A percentile compares a stretch with the other conserved stretches of the same genome.
phyloP scores from a whole-genome alignment of 92 coral and sea anemone species.

The Hydrozoanthus gracilis region DNA sequence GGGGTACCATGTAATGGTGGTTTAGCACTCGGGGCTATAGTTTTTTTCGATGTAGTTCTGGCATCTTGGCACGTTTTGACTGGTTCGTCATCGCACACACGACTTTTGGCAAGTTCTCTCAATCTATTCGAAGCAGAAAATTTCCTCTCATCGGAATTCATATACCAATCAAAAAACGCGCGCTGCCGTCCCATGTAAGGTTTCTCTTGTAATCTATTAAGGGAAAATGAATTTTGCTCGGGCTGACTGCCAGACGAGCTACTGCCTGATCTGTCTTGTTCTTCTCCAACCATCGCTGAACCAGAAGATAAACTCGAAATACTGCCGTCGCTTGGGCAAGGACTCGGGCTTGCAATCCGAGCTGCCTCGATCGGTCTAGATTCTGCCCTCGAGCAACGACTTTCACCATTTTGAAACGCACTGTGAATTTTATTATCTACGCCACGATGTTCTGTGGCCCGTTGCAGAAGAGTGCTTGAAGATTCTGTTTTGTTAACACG shows the following conservation, averaged over 20 bases:
- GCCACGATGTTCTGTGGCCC: background rate
- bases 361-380: background rate
- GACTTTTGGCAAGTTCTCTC: constrained; percentile 75
- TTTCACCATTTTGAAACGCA: constrained; percentile 6
- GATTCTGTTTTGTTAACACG: background rate
- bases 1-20: background rate
- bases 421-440: constrained; percentile 30
- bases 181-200: constrained; percentile 45
- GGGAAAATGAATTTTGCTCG: constrained; percentile 24
- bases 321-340: constrained; percentile 29
- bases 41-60: background rate
- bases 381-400: constrained; percentile 31
- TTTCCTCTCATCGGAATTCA: constrained; percentile 51
- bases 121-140: constrained; percentile 81
- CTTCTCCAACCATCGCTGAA: background rate
- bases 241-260: constrained; percentile 19
- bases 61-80: background rate
- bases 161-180: constrained; percentile 33
- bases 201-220: constrained; percentile 9
- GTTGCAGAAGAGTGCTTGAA: constrained; percentile 4
- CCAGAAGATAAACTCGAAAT: constrained; percentile 1
- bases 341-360: background rate
- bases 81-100: constrained; percentile 21
- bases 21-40: background rate
- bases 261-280: background rate